phyloP scores from a whole-genome alignment of 2,797 vertebrate species.

The Microctenopoma stevenorrisi region DNA sequence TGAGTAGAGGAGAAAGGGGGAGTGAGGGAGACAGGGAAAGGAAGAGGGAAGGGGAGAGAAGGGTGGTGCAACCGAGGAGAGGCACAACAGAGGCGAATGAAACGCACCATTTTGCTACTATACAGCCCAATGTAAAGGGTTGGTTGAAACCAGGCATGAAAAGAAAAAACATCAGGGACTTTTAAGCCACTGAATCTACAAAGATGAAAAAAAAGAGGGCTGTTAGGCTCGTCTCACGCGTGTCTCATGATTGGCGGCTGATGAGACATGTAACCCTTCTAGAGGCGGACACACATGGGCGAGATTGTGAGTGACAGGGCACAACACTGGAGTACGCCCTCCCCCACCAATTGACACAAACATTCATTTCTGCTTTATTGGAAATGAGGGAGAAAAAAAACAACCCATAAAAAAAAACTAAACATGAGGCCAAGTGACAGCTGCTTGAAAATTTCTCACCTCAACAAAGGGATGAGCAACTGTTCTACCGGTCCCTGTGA shows the following conservation, averaged over 20 bases:
- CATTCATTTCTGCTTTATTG: conserved; percentile 80
- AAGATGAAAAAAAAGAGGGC: conserved; percentile 21
- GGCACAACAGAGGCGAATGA: conserved; percentile 41
- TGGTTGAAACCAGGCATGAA: conserved; percentile 30
- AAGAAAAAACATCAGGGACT: conserved; percentile 41
- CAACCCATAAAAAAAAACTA: conserved; percentile 50
- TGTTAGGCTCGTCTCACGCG: conserved; percentile 51
- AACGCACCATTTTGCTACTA: conserved; percentile 40
- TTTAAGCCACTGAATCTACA: conserved; percentile 31
- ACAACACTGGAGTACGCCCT: conserved; percentile 56
- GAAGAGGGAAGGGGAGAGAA: conserved; percentile 59
- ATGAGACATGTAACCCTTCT: conserved; percentile 75
- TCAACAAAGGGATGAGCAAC: conserved; percentile 84
- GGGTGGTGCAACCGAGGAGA: conserved; percentile 25
- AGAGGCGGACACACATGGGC: conserved; percentile 76
- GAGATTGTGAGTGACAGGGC: conserved; percentile 77
- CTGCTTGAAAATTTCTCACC: conserved; percentile 88
- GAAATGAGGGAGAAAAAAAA: conserved; percentile 64
- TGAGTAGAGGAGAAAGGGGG: conserved; percentile 71
- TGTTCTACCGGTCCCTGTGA: conserved; percentile 80
- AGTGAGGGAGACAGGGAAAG: conserved; percentile 52
- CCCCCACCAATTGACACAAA: conserved; percentile 80
- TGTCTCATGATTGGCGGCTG: conserved; percentile 73
- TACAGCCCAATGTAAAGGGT: conserved; percentile 6
- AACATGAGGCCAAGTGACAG: conserved; percentile 78